These are phyloP conservation scores for Arnoldichthys spilopterus DNA, from an alignment of 2,797 vertebrate species.

Conservation along the genomic window DNA sequence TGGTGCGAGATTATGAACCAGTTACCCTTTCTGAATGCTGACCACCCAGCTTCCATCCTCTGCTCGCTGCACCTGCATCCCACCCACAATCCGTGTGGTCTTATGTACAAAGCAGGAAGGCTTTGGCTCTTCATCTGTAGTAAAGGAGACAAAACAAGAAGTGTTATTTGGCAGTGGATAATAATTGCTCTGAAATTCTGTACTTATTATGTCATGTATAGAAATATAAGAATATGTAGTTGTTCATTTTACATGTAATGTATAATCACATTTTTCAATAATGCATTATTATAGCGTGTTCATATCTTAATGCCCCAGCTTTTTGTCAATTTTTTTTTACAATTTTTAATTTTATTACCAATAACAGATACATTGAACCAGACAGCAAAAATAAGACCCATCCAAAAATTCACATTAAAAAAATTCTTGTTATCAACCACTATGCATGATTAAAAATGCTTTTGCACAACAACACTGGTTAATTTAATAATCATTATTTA, in stretches of 20 bases:
- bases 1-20: neutral
- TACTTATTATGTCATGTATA: neutral
- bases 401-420: neutral
- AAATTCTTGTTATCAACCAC: neutral
- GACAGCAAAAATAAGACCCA: neutral
- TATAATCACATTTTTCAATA: neutral
- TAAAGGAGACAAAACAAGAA: neutral
- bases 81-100: slow-evolving; percentile 90
- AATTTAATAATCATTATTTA: neutral
- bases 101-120: slow-evolving; percentile 80
- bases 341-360: neutral
- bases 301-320: too few relatives aligned
- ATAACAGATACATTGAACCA: neutral
- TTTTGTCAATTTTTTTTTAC: too few relatives aligned
- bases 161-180: neutral
- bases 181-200: too few relatives aligned
- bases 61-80: slow-evolving; percentile 83
- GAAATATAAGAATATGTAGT: neutral
- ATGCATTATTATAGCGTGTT: neutral
- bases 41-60: slow-evolving; percentile 94
- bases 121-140: slow-evolving; percentile 56
- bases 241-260: too few relatives aligned
- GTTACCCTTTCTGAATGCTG: slow-evolving; percentile 86
- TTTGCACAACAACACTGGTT: neutral
- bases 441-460: neutral